phyloP scores from a whole-genome alignment of 2,113 vertebrate genomes.

The Nycticebus coucang region DNA sequence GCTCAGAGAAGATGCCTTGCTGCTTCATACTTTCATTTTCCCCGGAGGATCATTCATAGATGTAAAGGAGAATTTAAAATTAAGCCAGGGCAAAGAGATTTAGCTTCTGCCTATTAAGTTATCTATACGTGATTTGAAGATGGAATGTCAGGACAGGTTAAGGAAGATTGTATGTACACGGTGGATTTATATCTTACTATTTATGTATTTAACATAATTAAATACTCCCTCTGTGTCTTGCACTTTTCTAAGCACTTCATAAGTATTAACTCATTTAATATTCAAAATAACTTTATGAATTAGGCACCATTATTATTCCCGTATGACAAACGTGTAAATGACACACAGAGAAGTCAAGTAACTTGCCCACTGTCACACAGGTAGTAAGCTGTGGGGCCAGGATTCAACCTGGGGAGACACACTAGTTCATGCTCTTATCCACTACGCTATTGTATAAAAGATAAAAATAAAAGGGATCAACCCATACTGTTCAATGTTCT shows the following conservation, averaged over 20 bases:
- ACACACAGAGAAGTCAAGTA: neutral
- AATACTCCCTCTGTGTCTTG: neutral
- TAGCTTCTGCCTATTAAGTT: neutral
- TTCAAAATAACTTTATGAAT: neutral
- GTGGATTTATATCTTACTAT: neutral
- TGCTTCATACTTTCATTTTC: neutral
- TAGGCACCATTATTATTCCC: neutral
- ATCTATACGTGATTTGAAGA: neutral
- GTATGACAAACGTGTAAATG: neutral
- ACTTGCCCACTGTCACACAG: neutral
- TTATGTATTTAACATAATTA: conserved; percentile 44
- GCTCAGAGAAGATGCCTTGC: neutral
- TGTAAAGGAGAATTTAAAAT: neutral
- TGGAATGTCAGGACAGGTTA: neutral
- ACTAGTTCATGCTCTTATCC: neutral
- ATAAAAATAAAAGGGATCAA: neutral
- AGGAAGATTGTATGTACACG: neutral
- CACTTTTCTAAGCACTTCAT: conserved; percentile 24
- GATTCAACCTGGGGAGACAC: neutral
- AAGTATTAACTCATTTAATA: conserved; percentile 2
- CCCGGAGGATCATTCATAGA: neutral
- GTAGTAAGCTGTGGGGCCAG: neutral
- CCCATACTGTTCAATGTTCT: neutral
- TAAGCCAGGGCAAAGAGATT: neutral
- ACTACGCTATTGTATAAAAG: neutral